phyloP scores from a whole-genome alignment of 2,797 vertebrate species.

The Pogoniulus pusillus region DNA sequence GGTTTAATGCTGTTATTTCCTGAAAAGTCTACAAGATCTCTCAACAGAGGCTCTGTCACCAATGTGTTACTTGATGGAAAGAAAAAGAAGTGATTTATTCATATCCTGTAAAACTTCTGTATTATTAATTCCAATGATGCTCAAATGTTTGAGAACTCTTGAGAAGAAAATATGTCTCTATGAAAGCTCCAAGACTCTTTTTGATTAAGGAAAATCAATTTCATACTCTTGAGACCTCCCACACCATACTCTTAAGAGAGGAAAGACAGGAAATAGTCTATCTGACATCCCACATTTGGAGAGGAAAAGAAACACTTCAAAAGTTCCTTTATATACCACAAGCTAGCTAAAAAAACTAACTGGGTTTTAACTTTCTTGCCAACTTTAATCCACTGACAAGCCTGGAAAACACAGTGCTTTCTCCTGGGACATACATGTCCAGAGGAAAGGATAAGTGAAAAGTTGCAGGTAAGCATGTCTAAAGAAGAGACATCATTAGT shows the following conservation, averaged over 20 bases:
- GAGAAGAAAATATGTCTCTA: slow-evolving; percentile 17
- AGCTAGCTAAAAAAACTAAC: not conserved
- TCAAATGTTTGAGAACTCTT: slow-evolving; percentile 5
- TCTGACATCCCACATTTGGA: not conserved
- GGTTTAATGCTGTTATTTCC: not conserved
- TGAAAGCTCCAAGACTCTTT: slow-evolving; percentile 1
- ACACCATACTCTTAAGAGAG: not conserved
- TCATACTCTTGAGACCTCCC: slow-evolving; percentile 5
- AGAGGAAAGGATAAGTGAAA: not conserved
- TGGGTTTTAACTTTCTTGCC: not conserved
- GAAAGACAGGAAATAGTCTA: slow-evolving; percentile 2
- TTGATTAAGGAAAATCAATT: slow-evolving; percentile 39
- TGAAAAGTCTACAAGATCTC: not conserved
- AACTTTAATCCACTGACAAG: not conserved
- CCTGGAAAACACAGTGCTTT: not conserved
- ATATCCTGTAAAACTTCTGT: not conserved
- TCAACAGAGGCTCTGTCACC: not conserved
- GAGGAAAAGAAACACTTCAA: slow-evolving; percentile 6
- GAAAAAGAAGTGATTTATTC: slow-evolving; percentile 4
- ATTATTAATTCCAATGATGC: not conserved
- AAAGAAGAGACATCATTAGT: not conserved
- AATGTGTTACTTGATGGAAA: not conserved
- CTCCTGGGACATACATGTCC: not conserved
- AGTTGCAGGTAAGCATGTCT: not conserved
- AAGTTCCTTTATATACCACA: not conserved